These are phyloP conservation scores for Beroe ovata DNA, from an alignment of 37 sponge, comb jelly and placozoan genomes.

Conservation along the genomic window DNA sequence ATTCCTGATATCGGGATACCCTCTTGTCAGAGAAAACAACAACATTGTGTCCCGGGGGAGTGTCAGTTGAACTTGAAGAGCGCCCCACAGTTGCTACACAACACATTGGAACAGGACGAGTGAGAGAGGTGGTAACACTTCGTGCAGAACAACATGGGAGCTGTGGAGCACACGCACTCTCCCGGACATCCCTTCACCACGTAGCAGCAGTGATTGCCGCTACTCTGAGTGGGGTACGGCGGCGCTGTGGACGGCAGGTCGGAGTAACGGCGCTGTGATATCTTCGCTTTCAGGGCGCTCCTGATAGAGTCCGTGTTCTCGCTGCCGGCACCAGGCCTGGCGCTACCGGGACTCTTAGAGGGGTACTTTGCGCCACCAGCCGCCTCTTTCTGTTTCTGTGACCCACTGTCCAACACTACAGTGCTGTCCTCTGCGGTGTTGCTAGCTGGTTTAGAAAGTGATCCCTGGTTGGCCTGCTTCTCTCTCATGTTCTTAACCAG, in stretches of 20 bases:
- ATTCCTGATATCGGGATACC: too few relatives aligned
- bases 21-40: too few relatives aligned
- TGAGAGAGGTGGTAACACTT: slow-evolving; percentile 59
- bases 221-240: slow-evolving; percentile 3
- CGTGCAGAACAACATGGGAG: slow-evolving; percentile 49
- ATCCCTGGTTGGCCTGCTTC: background rate
- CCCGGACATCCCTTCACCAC: slow-evolving; percentile 52
- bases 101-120: slow-evolving; percentile 33
- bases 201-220: slow-evolving; percentile 61
- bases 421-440: background rate
- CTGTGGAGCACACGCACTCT: slow-evolving; percentile 50
- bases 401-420: slow-evolving; percentile 24
- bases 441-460: background rate
- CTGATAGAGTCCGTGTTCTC: background rate
- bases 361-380: background rate
- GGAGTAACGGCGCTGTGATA: slow-evolving; percentile 16
- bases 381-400: background rate
- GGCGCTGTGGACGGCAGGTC: slow-evolving; percentile 5
- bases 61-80: slow-evolving; percentile 46
- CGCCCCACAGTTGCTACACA: slow-evolving; percentile 46
- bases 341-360: background rate
- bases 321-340: background rate
- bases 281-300: slow-evolving; percentile 57
- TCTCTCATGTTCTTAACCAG: slow-evolving; percentile 48
- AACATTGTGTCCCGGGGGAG: too few relatives aligned